Conservation (phyloP, 2,888 invertebrate genomes). For the Nomada ferruginata region DNA sequence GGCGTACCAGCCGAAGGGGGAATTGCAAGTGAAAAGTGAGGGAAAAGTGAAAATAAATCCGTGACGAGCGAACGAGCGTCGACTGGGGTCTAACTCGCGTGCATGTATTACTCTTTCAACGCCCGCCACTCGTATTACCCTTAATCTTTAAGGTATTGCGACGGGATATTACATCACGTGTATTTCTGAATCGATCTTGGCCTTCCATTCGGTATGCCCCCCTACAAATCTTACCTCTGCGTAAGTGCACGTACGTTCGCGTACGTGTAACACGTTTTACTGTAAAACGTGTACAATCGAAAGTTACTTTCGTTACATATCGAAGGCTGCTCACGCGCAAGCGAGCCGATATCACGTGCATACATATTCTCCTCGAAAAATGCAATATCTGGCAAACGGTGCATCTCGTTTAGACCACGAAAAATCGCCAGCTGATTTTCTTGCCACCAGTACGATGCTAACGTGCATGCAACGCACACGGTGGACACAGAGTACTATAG, state of each 20-base stretch:
- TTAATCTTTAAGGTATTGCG: background rate
- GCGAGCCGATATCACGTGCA: too few relatives aligned
- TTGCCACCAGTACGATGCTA: conserved; percentile 1
- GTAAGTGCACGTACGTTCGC: too few relatives aligned
- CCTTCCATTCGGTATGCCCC: background rate
- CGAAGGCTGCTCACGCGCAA: too few relatives aligned
- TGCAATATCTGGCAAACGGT: too few relatives aligned
- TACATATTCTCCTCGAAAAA: too few relatives aligned
- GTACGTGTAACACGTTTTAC: too few relatives aligned
- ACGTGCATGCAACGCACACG: too few relatives aligned
- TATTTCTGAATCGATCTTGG: conserved; percentile 4
- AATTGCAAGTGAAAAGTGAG: background rate
- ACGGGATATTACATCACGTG: background rate
- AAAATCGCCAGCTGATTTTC: conserved; percentile 10
- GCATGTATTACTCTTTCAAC: background rate
- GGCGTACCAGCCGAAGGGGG: background rate
- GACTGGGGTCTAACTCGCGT: background rate
- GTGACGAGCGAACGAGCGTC: background rate
- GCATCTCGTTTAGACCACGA: background rate
- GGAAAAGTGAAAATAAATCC: conserved; percentile 39
- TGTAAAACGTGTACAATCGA: too few relatives aligned
- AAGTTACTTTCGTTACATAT: too few relatives aligned
- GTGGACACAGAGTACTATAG: background rate
- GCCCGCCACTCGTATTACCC: background rate
- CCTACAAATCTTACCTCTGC: too few relatives aligned